Base-by-base conservation (phyloP, 2,113 vertebrate species). In the Phaethon lepturus region DNA sequence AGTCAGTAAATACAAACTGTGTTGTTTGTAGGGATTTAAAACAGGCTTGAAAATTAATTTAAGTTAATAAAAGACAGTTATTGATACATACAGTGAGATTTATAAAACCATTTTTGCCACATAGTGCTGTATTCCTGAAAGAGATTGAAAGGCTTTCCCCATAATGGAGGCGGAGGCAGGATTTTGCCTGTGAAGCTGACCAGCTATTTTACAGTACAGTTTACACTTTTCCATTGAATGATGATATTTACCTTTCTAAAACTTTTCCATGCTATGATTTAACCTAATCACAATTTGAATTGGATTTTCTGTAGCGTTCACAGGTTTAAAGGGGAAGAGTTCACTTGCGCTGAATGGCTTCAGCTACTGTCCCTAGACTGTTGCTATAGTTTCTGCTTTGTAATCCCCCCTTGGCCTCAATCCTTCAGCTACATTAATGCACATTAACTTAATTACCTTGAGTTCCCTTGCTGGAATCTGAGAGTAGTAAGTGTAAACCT, bases 331-430 rank as follows among this genome's bases (percentile, higher is more conserved):
- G 92, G 91, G 94, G 60, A 95, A 97, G 91, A 95, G 95, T 95
- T 97, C 79, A 96, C 80, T 88, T 49, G 52, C 3, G 5, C 79
- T 38, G 82, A 64, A 28, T 29, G 53, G 53, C 64, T 78, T 67
- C 79, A 50, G 90, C 73, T 75, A 42, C 49, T 90, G 91, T 80
- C 83, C 83, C 40, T 86, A 3, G 87, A 62, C 82, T 86, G 95
- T 88, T 92, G 94, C 97, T 93, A 47, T 83, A 92, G 92, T 45
- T 95, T 47, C 92, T 91, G 40, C 69, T 60, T 78, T 84, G 78
- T 95, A 97, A 95, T 95, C 94, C 86, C 29, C 29, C 52, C 33
- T 44, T 97, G 96, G 79, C 96, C 96, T 96, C 91, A 97, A 97
- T 97, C 96, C 96, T 94, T 71, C 60, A 81, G 76, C 73, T 88